phyloP scores from a whole-genome alignment of 2,113 vertebrate genomes.

The Macrotus californicus region DNA sequence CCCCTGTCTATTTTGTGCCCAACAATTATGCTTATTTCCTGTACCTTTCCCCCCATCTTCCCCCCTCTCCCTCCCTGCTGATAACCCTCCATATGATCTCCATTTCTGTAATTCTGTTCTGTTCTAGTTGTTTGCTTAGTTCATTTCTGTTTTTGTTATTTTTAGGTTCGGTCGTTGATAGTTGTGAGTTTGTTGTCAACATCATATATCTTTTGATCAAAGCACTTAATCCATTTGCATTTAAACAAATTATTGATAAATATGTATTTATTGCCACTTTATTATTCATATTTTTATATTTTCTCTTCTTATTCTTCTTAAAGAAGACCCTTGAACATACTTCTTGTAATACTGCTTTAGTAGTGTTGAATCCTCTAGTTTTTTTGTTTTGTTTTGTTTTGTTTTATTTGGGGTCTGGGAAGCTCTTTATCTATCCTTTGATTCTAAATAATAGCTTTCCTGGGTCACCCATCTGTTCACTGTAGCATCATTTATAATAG shows the following conservation, averaged over 20 bases:
- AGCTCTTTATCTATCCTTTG: neutral
- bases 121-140: too few relatives aligned
- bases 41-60: too few relatives aligned
- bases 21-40: too few relatives aligned
- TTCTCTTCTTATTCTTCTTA: neutral
- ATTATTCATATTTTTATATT: neutral
- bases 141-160: too few relatives aligned
- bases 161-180: too few relatives aligned
- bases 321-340: neutral
- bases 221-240: neutral
- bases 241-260: neutral
- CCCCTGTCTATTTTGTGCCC: too few relatives aligned
- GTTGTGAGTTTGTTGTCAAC: too few relatives aligned
- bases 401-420: neutral
- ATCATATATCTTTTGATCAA: neutral
- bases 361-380: neutral
- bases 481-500: neutral
- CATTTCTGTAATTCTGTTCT: too few relatives aligned
- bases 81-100: too few relatives aligned
- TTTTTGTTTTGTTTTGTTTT: neutral
- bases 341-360: neutral
- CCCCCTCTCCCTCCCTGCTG: too few relatives aligned
- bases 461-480: neutral
- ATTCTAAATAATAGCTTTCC: neutral
- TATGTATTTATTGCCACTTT: neutral